phyloP scores from a whole-genome alignment of 2,113 vertebrate genomes.

The Toxotes chatareus region DNA sequence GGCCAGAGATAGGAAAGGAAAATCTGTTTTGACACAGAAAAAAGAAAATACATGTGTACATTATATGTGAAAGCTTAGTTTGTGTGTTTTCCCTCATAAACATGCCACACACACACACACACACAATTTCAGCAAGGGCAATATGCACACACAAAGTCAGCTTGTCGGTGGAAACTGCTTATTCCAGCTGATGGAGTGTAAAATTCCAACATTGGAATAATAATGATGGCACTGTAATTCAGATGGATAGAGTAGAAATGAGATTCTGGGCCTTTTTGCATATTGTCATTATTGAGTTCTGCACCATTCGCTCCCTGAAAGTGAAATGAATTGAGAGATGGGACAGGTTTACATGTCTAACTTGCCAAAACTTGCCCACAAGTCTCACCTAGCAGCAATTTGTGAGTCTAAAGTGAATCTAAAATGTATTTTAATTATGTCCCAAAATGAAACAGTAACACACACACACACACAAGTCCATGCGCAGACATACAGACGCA shows the following conservation, averaged over 20 bases:
- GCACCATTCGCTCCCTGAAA: conserved; percentile 56
- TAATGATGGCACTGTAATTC: conserved; percentile 82
- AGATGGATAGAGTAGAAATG: conserved; percentile 78
- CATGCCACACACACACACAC: conserved; percentile 5
- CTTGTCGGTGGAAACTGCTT: conserved; percentile 69
- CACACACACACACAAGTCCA: background rate
- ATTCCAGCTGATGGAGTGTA: conserved; percentile 78
- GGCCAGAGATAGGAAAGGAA: conserved; percentile 40
- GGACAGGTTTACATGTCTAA: conserved; percentile 54
- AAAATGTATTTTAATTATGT: conserved; percentile 55
- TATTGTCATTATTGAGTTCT: conserved; percentile 75
- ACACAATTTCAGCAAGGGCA: conserved; percentile 30
- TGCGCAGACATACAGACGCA: background rate
- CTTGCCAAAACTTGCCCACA: conserved; percentile 36
- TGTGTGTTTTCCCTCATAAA: conserved; percentile 45
- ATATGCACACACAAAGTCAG: conserved; percentile 51
- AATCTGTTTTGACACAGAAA: conserved; percentile 34
- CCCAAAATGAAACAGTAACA: conserved; percentile 23
- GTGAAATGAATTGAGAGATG: conserved; percentile 69
- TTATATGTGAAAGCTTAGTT: conserved; percentile 11
- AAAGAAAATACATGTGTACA: background rate
- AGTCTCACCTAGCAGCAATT: conserved; percentile 56
- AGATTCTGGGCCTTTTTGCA: conserved; percentile 74
- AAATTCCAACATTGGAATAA: conserved; percentile 79
- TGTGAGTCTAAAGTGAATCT: conserved; percentile 31